Conservation (phyloP, 2,797 vertebrate genomes). For the Avahi laniger region DNA sequence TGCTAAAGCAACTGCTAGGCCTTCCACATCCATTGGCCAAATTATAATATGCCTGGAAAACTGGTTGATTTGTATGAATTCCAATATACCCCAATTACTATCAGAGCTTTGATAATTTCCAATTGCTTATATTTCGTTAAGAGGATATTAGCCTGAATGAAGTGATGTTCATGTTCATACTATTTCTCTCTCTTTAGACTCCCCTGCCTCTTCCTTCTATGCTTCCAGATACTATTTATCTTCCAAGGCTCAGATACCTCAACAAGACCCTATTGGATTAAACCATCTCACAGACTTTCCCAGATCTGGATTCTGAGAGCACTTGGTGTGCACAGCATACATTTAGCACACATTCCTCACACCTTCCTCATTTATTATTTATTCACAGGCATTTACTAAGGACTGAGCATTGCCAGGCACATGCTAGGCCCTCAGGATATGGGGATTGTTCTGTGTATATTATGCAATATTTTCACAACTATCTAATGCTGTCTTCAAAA, state of each 20-base stretch:
- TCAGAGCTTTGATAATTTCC: constrained; percentile 5
- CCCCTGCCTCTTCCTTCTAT: neutral
- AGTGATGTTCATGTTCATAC: neutral
- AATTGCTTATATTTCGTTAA: neutral
- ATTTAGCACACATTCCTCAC: neutral
- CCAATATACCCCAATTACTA: neutral
- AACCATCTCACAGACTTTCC: neutral
- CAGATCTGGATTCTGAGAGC: neutral
- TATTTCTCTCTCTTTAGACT: neutral
- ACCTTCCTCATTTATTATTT: neutral
- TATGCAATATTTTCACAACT: neutral
- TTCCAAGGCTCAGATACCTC: neutral
- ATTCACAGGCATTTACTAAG: neutral
- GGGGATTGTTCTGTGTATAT: neutral
- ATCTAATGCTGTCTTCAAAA: neutral
- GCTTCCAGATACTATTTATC: neutral
- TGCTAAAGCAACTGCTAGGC: neutral
- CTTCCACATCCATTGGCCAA: neutral
- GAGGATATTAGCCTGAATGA: neutral
- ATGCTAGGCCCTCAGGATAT: neutral
- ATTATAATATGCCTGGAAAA: constrained; percentile 31
- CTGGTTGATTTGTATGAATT: constrained; percentile 9
- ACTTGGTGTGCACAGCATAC: neutral
- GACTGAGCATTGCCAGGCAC: neutral
- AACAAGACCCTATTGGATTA: neutral